Evolutionary conservation across 1,140 invertebrate species (phyloP), one percentile per base, ranked within the genome.

Genomic region (Procambarus clarkii): DNA sequence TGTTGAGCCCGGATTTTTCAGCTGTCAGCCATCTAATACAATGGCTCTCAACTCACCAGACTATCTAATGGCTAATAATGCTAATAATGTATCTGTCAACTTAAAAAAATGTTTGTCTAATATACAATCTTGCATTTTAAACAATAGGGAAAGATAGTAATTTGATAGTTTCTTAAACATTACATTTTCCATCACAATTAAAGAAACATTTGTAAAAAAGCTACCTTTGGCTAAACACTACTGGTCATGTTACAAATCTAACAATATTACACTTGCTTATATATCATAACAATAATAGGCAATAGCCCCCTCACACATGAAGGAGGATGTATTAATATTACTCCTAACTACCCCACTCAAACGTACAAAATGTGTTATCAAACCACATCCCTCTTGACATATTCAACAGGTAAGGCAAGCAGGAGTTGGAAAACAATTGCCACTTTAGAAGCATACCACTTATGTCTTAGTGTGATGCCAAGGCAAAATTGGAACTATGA

Each of bases 391-490:
- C 76, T 91, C 82, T 50, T 50, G 74, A 78, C 45, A 45, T 76
- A 77, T 77, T 83, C 54, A 77, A 90, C 81, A 84, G 80, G 64
- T 91, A 85, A 91, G 82, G 89, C 89, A 91, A 91, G 76, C 89
- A 64, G 83, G 83, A 91, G 89, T 91, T 86, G 64, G 82, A 82
- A 91, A 84, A 91, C 82, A 64, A 80, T 48, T 76, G 89, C 77
- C 82, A 91, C 81, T 91, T 91, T 60, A 44, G 89, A 76, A 71
- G 82, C 74, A 80, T 79, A 54, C 34, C 74, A 48, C 88, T 90
- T 64, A 60, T 77, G 88, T 90, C 80, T 46, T 34, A 60, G 11
- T 78, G 50, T 82, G 79, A 54, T 76, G 79, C 18, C 82, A 86
- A 86, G 82, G 77, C 89, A 91, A 64, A 89, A 45, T 60, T 77